Base-by-base conservation (phyloP, 1,140 invertebrate genomes). In the Lepidotrigona ventralis region DNA sequence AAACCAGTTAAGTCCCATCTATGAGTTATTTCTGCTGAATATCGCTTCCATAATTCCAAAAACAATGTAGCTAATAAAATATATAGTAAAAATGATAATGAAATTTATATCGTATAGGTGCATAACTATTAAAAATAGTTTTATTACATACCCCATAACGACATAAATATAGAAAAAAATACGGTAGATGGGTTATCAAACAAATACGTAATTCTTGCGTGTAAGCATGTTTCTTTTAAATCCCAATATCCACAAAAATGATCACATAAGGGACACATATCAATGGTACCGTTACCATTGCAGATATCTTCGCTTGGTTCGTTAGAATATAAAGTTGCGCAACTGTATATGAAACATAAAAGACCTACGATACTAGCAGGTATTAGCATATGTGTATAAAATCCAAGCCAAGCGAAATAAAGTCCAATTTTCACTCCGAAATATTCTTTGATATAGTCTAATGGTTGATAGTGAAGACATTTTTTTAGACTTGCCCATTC, bases 371-470 rank as follows among this genome's bases (percentile, higher is more conserved):
- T 91, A 6, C 98, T 97, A 4, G 98, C 97, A 8, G 97, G 96
- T n/a, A 98, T 96, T 79, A 99, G 93, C 96, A 99, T 98, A 70
- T 97, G 96, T 0, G 99, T 99, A 91, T 99, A 99, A 93, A 98
- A 99, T 58, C 98, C 99, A 29, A 99, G 94, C 99, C 99, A 99
- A 11, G 98, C 98, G 93, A 99, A 99, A 93, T 99, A 99, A 60
- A 99, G 93, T 56, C 97, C 97, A 86, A 98, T 98, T 95, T 99
- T 99, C 53, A 98, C 98, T 17, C 98, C 98, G 95, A 99, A 99
- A 93, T 99, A 99, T 83, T 97, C 96, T 90, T 97, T 97, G 79
- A 99, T 94, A 87, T 98, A 97, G 93, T 98, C 97, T 46, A 99
- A 93, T 0, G 98, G 98, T 91, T 99, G 98, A 90, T 97, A 96